Evolutionary conservation across 2,797 vertebrate genomes (phyloP), one percentile per base, ranked within the genome.

Genomic region (Gymnodraco acuticeps): DNA sequence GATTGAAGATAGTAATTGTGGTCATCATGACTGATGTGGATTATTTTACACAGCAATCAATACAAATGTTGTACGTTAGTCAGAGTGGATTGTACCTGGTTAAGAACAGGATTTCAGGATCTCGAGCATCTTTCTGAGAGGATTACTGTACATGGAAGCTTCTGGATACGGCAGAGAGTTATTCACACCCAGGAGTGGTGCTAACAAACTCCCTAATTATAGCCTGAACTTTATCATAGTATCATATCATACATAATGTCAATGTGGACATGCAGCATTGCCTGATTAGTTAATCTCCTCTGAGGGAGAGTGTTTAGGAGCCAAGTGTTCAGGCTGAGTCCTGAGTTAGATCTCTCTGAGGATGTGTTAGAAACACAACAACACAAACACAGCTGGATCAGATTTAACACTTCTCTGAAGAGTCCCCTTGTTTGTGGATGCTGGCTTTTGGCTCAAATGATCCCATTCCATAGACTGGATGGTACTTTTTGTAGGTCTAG

Each of bases 401-500:
- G 53, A 19, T 51, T 27, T 60, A 27, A 20, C 19, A 10, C 63
- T 16, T 51, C 46, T 16, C 19, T 52, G 47, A 47, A 23, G 53
- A 12, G 56, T 46, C 5, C 14, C n/a, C 42, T 38, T 71, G 59
- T 71, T 53, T 61, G 42, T 46, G 41, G 63, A 41, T 60, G 23
- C 38, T 33, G 16, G 17, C 33, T 38, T 61, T 62, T 53, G 16
- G 48, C 23, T 33, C 17, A 8, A 41, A 20, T 46, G 5, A 27
- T 46, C 3, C 3, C 7, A 53, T 46, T 45, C 46, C 17, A 41
- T 3, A n/a, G 38, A 53, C 33, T 47, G 16, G 33, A 11, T 13
- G 47, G 48, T 9, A 62, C 45, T n/a, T 63, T 31, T 33, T 38
- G 33, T 23, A 46, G 58, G 33, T 27, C 16, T 11, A 45, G 52